Percentiles rank a stretch among this genome's conserved stretches.
These are phyloP conservation scores for Galemys pyrenaicus DNA, from an alignment of 2,113 vertebrate species.

Conservation along the genomic window DNA sequence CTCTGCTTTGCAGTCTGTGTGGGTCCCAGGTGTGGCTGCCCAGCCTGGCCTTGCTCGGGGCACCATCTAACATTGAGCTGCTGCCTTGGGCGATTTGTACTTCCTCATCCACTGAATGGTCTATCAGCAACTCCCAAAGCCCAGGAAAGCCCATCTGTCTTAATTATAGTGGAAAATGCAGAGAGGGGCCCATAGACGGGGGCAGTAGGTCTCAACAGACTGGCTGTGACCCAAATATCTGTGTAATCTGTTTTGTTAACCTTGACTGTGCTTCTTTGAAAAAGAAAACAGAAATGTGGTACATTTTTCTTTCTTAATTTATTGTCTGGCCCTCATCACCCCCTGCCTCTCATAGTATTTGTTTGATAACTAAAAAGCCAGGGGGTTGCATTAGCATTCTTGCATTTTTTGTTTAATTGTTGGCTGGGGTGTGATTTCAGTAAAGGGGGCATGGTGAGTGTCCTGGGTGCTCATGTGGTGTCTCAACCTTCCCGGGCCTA, in stretches of 20 bases:
- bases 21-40: not conserved
- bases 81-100: conserved; percentile 58
- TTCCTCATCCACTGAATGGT: conserved; percentile 45
- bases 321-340: conserved; percentile 40
- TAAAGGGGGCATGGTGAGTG: conserved; percentile 49
- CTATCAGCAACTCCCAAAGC: conserved; percentile 56
- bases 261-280: conserved; percentile 52
- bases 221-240: conserved; percentile 7
- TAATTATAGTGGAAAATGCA: conserved; percentile 46
- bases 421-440: conserved; percentile 63
- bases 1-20: conserved; percentile 40
- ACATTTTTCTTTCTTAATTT: conserved; percentile 64
- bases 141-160: conserved; percentile 42
- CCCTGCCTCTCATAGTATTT: conserved; percentile 53
- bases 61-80: conserved; percentile 50
- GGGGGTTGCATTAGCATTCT: conserved; percentile 46
- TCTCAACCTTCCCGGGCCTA: conserved; percentile 56
- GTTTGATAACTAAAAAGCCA: conserved; percentile 61
- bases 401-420: conserved; percentile 55
- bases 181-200: not conserved
- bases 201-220: not conserved
- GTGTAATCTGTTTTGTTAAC: conserved; percentile 55
- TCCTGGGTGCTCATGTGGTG: conserved; percentile 56
- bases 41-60: conserved; percentile 59
- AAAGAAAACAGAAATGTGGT: conserved; percentile 37